Evolutionary conservation across 2,888 invertebrate species (phyloP).

Genomic region (Onthophagus sagittarius): DNA sequence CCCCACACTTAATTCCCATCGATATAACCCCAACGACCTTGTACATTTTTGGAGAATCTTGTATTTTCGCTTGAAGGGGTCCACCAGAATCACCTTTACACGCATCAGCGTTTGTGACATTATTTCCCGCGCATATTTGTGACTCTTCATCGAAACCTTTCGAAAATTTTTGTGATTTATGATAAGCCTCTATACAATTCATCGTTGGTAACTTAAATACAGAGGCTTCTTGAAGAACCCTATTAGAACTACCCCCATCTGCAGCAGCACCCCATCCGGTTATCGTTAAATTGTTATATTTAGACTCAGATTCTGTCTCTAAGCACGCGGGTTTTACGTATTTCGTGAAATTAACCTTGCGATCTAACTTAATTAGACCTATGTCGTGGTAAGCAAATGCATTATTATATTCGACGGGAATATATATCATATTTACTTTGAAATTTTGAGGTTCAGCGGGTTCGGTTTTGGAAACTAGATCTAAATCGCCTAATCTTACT

Average conservation of each 20-base stretch:
- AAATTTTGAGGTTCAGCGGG: constrained; percentile 34
- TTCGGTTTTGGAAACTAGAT: constrained; percentile 26
- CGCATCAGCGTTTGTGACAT: no score
- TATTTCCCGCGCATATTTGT: constrained; percentile 35
- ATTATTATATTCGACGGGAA: constrained; percentile 44
- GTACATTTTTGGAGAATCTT: no score
- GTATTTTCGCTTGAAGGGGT: no score
- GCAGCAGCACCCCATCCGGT: constrained; percentile 33
- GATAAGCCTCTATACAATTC: constrained; percentile 26
- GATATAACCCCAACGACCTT: no score
- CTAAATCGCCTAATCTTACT: constrained; percentile 33
- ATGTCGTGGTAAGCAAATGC: constrained; percentile 50
- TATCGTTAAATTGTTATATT: constrained; percentile 22
- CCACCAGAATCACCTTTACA: no score
- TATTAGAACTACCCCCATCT: constrained; percentile 23
- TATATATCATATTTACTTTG: constrained; percentile 35
- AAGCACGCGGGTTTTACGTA: constrained; percentile 49
- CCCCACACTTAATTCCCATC: no score
- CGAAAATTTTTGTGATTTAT: no score
- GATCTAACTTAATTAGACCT: constrained; percentile 46
- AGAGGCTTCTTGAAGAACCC: constrained; percentile 28
- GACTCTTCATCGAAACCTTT: constrained; percentile 27
- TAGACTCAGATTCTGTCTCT: constrained; percentile 21
- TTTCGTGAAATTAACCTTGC: constrained; percentile 38
- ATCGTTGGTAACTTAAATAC: constrained; percentile 25